phyloP scores from a whole-genome alignment of 2,888 invertebrate genomes.

The Standfussiana lucernea region DNA sequence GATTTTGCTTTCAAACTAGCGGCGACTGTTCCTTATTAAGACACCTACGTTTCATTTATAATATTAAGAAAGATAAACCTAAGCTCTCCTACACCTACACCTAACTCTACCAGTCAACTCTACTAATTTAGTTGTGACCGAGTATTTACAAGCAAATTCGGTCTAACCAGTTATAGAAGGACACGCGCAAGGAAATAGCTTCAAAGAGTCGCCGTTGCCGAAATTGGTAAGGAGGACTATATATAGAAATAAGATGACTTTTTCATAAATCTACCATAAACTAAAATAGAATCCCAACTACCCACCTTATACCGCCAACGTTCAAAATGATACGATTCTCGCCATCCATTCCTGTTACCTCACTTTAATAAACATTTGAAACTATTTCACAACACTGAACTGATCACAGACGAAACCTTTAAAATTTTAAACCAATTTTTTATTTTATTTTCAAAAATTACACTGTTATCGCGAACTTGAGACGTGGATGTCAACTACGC shows the following conservation, averaged over 20 bases:
- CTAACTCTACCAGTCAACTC: too few relatives aligned
- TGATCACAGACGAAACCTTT: slow-evolving; percentile 68
- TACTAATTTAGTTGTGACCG: too few relatives aligned
- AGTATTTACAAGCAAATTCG: too few relatives aligned
- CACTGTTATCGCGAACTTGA: slow-evolving; percentile 42
- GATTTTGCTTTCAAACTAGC: neutral
- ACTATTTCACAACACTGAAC: slow-evolving; percentile 72
- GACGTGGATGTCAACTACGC: slow-evolving; percentile 53
- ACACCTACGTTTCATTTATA: neutral
- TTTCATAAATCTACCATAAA: neutral
- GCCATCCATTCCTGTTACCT: slow-evolving; percentile 93
- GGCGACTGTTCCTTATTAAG: neutral
- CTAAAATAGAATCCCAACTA: slow-evolving; percentile 3
- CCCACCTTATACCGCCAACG: slow-evolving; percentile 96
- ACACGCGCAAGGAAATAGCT: too few relatives aligned
- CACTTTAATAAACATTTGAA: slow-evolving; percentile 75
- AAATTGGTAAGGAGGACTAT: too few relatives aligned
- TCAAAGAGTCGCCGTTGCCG: too few relatives aligned
- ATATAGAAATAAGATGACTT: neutral
- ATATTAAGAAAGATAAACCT: too few relatives aligned
- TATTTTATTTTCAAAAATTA: slow-evolving; percentile 29
- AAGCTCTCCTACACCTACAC: too few relatives aligned
- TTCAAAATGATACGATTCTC: slow-evolving; percentile 98
- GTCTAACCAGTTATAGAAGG: too few relatives aligned
- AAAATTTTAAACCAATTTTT: slow-evolving; percentile 20